Evolutionary conservation across 2,888 invertebrate species (phyloP).

Genomic region (Lapara coniferarum): DNA sequence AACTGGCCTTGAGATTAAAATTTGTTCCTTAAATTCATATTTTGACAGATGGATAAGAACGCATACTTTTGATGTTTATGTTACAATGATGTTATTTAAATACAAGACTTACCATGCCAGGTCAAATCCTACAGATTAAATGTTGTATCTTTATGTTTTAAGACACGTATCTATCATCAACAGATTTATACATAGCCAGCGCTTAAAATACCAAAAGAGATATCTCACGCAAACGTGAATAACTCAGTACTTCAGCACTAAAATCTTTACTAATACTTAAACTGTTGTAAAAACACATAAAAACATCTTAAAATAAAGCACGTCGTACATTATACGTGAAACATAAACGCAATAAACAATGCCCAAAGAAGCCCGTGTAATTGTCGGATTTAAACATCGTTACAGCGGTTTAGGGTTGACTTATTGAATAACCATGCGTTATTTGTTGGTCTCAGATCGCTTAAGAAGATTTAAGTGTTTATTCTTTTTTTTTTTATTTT

Average conservation of each 20-base stretch:
- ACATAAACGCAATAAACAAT: slow-evolving; percentile 66
- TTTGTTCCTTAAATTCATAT: too few species aligned
- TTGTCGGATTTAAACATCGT: slow-evolving; percentile 69
- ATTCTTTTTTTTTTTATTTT: neutral
- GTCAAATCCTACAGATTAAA: neutral
- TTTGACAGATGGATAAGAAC: too few species aligned
- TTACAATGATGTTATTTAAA: too few species aligned
- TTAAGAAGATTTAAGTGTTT: slow-evolving; percentile 7
- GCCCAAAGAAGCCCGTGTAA: slow-evolving; percentile 65
- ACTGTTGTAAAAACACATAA: slow-evolving; percentile 72
- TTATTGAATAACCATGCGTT: slow-evolving; percentile 55
- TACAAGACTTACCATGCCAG: neutral
- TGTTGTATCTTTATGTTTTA: neutral
- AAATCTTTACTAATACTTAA: slow-evolving; percentile 45
- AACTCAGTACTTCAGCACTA: slow-evolving; percentile 35
- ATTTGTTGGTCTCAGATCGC: slow-evolving; percentile 38
- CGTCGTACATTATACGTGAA: slow-evolving; percentile 58
- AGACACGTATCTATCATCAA: neutral
- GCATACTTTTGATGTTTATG: too few species aligned
- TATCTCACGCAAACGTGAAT: slow-evolving; percentile 27
- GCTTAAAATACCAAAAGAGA: slow-evolving; percentile 13
- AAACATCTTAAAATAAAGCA: slow-evolving; percentile 62
- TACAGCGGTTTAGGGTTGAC: slow-evolving; percentile 56
- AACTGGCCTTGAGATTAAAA: too few species aligned
- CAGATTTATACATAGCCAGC: slow-evolving; percentile 6